Base-by-base conservation (phyloP, 2,113 vertebrate species). In the Sisor rabdophorus region DNA sequence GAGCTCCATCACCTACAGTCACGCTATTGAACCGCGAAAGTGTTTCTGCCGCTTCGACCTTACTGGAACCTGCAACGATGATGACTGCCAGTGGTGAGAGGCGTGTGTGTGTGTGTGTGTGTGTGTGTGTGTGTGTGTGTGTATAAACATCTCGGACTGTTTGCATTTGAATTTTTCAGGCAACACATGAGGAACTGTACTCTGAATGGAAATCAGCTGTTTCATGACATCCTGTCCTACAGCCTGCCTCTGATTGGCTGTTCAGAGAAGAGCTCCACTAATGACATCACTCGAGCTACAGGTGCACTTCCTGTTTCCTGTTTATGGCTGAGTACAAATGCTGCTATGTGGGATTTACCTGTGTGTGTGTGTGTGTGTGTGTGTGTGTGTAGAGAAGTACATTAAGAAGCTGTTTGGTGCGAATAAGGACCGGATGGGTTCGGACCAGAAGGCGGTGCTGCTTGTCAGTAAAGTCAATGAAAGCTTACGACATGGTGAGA, bases 391-490 rank as follows among this genome's bases (percentile, higher is more conserved):
- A 98, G 96, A 96, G 86, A 95, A 93, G 80, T 98, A 99, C 2
- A 89, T 99, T 82, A 95, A 95, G 87, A 96, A 95, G 84, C 93
- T 98, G 75, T 96, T 99, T 54, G 96, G 96, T 32, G 71, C 94
- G 24, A 98, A 97, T 84, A 91, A 91, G 86, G 96, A 95, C 85
- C 92, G 95, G 26, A 95, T 99, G 95, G 94, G 94, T 24, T 89
- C 94, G 55, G 97, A 98, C 87, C 96, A 98, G 88, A 98, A 98
- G 91, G 94, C 96, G 16, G 95, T 99, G 76, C 93, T 99, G 60
- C 94, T 99, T 44, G 94, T 96, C 81, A 98, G 96, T 90, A 96
- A 98, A 0, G 86, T 99, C 40, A 99, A 99, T 11, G 97, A 99
- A 83, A 95, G 95, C 90, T 92, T 91, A 80, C 86, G 89, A 40